Base-by-base conservation (phyloP, 2,888 invertebrate genomes). In the Oegoconia quadripuncta region DNA sequence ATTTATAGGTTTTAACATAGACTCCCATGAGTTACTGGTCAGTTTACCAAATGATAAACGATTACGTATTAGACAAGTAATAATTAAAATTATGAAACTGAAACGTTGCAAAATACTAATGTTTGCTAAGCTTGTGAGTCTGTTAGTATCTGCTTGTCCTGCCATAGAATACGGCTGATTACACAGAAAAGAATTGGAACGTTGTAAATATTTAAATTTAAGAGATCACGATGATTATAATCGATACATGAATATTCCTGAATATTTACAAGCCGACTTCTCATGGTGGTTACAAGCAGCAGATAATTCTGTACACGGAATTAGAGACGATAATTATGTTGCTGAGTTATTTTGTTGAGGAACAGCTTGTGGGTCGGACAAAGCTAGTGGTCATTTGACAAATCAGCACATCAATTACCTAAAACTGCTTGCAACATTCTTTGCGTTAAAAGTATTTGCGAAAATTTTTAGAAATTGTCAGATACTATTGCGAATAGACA, bases 271-370 rank as follows among this genome's bases (percentile, higher is more conserved):
- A 5, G 4, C 26, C 5, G 40, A 46, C 20, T 14, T 37, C 7
- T 4, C 18, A 25, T 45, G 41, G 45, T 45, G 45, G 41, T 17
- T 22, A 25, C 8, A 34, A 23, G 43, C 9, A 29, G 58, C 18
- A 51, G 52, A 46, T 45, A 39, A 20, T 56, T 57, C 34, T 50
- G 52, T 22, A 36, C 41, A 33, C 22, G 46, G 25, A 20, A 20
- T 20, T 20, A 20, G 20, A 8, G 20, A 20, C 20, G 20, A 20
- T 20, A 20, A 4, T 20, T 20, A 20, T 8, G 20, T 8, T 8
- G 8, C 20, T 8, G 20, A 20, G 26, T 42, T 46, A 12, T 40
- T 17, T 28, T 29, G 45, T 17, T 46, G 45, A 42, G 47, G 47
- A 3, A 26, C 26, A 2, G 28, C 28, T 3, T 35, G 35, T 18